Evolutionary conservation across 2,797 vertebrate genomes (phyloP).

Genomic region (Takifugu rubripes): DNA sequence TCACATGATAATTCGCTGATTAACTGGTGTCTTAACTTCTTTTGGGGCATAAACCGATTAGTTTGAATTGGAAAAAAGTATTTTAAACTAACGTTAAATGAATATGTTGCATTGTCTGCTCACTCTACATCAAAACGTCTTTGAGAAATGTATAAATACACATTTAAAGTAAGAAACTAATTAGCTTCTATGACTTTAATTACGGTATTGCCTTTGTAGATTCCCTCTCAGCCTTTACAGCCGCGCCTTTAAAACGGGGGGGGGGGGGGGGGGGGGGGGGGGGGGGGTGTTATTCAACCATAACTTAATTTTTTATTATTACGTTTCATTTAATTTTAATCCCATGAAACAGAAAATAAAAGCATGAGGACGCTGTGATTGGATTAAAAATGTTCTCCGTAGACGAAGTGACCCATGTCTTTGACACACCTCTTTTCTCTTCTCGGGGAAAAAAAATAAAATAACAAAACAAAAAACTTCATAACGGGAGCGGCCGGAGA

Average conservation of each 20-base stretch:
- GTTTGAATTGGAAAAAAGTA: conserved; percentile 30
- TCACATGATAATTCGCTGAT: conserved; percentile 50
- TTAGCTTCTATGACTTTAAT: conserved; percentile 59
- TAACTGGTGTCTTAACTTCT: conserved; percentile 38
- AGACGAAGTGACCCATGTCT: conserved; percentile 79
- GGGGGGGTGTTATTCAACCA: conserved; percentile 54
- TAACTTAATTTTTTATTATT: conserved; percentile 76
- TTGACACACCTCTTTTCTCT: conserved; percentile 69
- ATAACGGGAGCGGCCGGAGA: conserved; percentile 64
- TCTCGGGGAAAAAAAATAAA: conserved; percentile 67
- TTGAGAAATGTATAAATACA: conserved; percentile 47
- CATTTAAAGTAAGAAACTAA: conserved; percentile 49
- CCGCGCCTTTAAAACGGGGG: conserved; percentile 49
- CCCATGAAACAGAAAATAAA: conserved; percentile 77
- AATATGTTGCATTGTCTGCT: conserved; percentile 31
- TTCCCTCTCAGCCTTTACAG: conserved; percentile 52
- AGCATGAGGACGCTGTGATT: conserved; percentile 69
- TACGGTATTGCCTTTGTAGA: conserved; percentile 64
- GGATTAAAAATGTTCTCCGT: conserved; percentile 78
- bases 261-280: conserved; percentile 42
- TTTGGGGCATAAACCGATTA: conserved; percentile 10
- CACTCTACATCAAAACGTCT: conserved; percentile 30
- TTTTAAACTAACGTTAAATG: conserved; percentile 21
- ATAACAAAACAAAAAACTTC: conserved; percentile 40
- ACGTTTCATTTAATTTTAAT: conserved; percentile 75